A percentile compares a stretch with the other conserved stretches of the same genome.
Conservation (phyloP, 2,888 invertebrate species). For the Philopedon plagiatum region DNA sequence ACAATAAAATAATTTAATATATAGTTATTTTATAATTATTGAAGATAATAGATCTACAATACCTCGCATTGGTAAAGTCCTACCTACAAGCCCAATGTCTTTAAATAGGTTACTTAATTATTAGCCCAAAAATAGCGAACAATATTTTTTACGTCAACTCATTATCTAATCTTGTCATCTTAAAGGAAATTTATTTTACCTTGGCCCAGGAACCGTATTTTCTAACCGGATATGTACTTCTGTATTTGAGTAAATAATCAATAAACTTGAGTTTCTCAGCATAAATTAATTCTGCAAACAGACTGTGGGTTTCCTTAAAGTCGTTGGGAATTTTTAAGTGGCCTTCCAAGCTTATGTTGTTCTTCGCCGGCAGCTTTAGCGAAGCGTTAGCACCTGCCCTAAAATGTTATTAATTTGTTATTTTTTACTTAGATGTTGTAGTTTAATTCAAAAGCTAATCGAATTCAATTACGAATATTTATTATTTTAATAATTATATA, state of each 20-base stretch:
- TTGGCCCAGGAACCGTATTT: constrained; percentile 74
- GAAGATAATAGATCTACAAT: too few species aligned
- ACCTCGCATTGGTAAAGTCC: too few species aligned
- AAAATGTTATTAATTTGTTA: constrained; percentile 34
- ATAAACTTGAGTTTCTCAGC: constrained; percentile 66
- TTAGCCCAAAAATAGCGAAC: too few species aligned
- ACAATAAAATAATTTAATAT: too few species aligned
- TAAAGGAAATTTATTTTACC: constrained; percentile 64
- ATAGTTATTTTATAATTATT: too few species aligned
- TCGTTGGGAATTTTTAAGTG: constrained; percentile 76
- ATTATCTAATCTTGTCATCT: neutral
- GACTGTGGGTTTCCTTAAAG: constrained; percentile 75
- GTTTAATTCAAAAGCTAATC: constrained; percentile 7
- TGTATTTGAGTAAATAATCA: constrained; percentile 72
- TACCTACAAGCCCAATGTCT: too few species aligned
- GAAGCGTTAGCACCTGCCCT: constrained; percentile 66
- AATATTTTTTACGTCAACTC: too few species aligned
- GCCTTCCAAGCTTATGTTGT: constrained; percentile 72
- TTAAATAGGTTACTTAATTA: too few species aligned
- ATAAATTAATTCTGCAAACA: constrained; percentile 70
- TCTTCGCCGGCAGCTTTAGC: constrained; percentile 69
- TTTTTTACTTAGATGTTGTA: neutral
- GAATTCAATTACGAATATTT: neutral
- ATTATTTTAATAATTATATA: too few species aligned
- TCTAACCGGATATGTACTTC: constrained; percentile 70